Percentiles rank a stretch among this genome's conserved stretches.
phyloP scores from a whole-genome alignment of 2,888 invertebrate genomes.

The Cabera pusaria region DNA sequence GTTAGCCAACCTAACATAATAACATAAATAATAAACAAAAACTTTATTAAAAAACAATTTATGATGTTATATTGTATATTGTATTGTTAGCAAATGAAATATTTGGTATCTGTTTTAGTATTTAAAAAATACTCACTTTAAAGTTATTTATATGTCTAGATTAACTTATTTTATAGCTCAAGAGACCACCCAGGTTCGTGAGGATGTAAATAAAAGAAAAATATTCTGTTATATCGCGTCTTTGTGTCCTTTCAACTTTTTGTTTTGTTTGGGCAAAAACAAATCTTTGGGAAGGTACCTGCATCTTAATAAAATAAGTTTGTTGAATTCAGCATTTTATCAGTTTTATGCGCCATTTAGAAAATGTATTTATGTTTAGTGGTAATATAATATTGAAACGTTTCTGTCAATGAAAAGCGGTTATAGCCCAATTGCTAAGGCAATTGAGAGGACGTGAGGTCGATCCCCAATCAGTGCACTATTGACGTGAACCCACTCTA shows the following conservation, averaged over 20 bases:
- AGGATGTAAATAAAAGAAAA: slow-evolving; percentile 38
- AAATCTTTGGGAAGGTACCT: slow-evolving; percentile 12
- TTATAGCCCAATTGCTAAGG: no score
- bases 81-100: slow-evolving; percentile 9
- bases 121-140: slow-evolving; percentile 14
- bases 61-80: neutral
- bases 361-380: slow-evolving; percentile 3
- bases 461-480: no score
- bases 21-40: no score
- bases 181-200: slow-evolving; percentile 47
- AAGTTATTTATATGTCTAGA: slow-evolving; percentile 11
- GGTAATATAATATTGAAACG: no score
- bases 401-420: no score
- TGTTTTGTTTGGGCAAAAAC: slow-evolving; percentile 15
- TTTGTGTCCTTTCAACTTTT: slow-evolving; percentile 36
- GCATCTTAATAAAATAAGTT: slow-evolving; percentile 17
- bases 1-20: no score
- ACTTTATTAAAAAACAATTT: no score
- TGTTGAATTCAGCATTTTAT: slow-evolving; percentile 15
- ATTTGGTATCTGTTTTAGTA: slow-evolving; percentile 3
- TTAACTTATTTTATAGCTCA: slow-evolving; percentile 18
- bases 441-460: no score
- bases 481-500: no score
- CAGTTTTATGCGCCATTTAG: slow-evolving; percentile 14
- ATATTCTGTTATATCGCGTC: slow-evolving; percentile 36